Percentiles rank a stretch among this genome's conserved stretches.
Evolutionary conservation across 2,888 invertebrate genomes (phyloP).

Genomic region (Lochmaea capreae): DNA sequence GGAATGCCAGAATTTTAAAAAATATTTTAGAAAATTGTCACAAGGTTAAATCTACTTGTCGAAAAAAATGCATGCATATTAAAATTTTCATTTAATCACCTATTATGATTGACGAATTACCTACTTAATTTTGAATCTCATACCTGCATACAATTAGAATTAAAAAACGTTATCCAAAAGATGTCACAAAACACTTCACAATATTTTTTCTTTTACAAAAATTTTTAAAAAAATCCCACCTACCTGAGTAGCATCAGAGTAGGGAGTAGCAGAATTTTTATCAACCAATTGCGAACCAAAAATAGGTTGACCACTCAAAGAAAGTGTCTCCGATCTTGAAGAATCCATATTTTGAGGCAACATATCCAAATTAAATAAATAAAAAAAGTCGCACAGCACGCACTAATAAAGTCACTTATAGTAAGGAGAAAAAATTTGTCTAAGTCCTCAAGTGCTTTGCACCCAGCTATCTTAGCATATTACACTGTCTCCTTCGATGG

Average conservation of each 20-base stretch:
- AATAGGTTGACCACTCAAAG: slow-evolving; percentile 75
- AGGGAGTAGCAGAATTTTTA: slow-evolving; percentile 92
- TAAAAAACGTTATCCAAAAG: slow-evolving; percentile 38
- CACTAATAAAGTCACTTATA: slow-evolving; percentile 43
- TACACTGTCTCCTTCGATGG: slow-evolving; percentile 62
- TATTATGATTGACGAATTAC: not conserved
- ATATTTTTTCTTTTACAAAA: slow-evolving; percentile 19
- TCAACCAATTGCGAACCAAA: slow-evolving; percentile 93
- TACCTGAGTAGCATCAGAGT: slow-evolving; percentile 98
- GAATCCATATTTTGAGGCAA: slow-evolving; percentile 75
- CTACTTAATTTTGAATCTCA: slow-evolving; percentile 11
- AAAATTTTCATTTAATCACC: not conserved
- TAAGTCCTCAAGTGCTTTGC: slow-evolving; percentile 61
- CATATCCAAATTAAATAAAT: slow-evolving; percentile 66
- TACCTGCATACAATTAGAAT: slow-evolving; percentile 21
- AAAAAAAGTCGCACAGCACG: slow-evolving; percentile 38
- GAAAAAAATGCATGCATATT: slow-evolving; percentile 1
- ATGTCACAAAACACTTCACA: slow-evolving; percentile 36
- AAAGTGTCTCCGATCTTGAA: slow-evolving; percentile 62
- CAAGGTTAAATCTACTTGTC: not conserved
- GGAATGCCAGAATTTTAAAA: not conserved
- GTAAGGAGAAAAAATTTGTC: slow-evolving; percentile 52
- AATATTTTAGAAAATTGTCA: too few relatives aligned
- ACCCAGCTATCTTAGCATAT: slow-evolving; percentile 62
- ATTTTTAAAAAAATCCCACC: slow-evolving; percentile 60